Base-by-base conservation (phyloP, 2,888 invertebrate species). In the Erebia ligea region DNA sequence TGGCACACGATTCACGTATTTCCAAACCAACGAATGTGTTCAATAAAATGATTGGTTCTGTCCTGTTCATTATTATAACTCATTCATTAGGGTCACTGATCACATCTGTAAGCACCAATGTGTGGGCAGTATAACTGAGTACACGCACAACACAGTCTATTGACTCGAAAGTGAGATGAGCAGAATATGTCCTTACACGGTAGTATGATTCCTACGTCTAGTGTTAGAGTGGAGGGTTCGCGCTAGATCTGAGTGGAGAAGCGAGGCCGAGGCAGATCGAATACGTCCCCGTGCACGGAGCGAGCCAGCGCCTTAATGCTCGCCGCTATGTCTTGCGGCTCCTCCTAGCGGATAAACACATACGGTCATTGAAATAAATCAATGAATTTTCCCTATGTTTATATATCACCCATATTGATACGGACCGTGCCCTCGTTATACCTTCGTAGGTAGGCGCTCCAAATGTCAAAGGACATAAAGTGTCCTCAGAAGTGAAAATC, bases 281-380 rank as follows among this genome's bases (percentile, higher is more conserved):
- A 98, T 78, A 97, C 96, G 89, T 98, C 97, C 73, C 97, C 97
- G 89, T 97, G 97, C 73, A 98, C 97, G 79, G 98, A 98, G 81
- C 96, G 96, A 21, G 98, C 98, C 81, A 98, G 91, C n/a, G 98
- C 98, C 89, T 97, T 97, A 85, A 98, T 98, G 85, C 97, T 97
- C 58, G 98, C 98, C 76, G 98, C 97, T 84, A 98, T 98, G 86
- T 98, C 97, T 74, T 95, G 94, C 45, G 96, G 95, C 81, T 95
- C 95, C 82, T 95, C 95, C 85, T 94, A 90, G 76, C 13, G 17
- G 15, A 63, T n/a, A 40, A 25, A 67, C 10, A 34, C 2, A 34
- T 45, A 56, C 25, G 15, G 57, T 25, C 52, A 21, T 52, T 52
- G 52, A n/a, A 17, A 1, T 52, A 17, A 17, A 52, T 52, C 52